Evolutionary conservation across 2,797 vertebrate species (phyloP), one percentile per base, ranked within the genome.

Genomic region (Miichthys miiuy): DNA sequence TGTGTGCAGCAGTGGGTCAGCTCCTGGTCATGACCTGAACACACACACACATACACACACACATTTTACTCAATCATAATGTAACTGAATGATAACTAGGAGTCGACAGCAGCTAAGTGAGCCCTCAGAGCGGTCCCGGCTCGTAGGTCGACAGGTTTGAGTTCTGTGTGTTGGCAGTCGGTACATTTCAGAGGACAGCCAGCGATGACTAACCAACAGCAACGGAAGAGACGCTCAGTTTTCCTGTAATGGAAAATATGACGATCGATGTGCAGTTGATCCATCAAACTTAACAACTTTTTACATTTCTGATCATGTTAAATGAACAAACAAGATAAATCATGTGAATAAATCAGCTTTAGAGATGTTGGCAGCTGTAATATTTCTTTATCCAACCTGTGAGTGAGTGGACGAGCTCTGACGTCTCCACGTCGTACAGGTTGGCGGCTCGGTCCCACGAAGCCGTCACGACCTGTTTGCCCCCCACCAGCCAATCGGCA

Each of bases 371-470:
- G 41, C 4, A 18, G 20, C 17, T 9, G 9, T 21, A 48, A 21
- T 16, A 2, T 27, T 23, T 0, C 8, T 44, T 44, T 11, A 0
- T 9, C 84, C 16, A 68, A 99, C 98, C 98, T 86, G 97, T 99
- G 62, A 99, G 97, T 0, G 97, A 97, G 94, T 99, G 98, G 34
- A 99, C 97, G 3, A 99, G 96, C 88, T 99, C 98, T 0, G 97
- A 98, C 0, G 98, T 99, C 91, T 99, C 98, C 83, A 99, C 97
- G 0, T 99, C 98, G 20, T 99, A 99, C 3, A 99, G 93, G 83
- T 99, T 99, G 38, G 98, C 98, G 0, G 97, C 97, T 77, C 98
- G 93, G 80, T 99, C 98, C 98, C 98, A 99, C 0, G 98, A 99
- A 0, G 98, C 98, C 0, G 98, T 99, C 86, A 99, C 98, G 3